phyloP scores from a whole-genome alignment of 2,113 vertebrate genomes.

The Cyprinodon variegatus region DNA sequence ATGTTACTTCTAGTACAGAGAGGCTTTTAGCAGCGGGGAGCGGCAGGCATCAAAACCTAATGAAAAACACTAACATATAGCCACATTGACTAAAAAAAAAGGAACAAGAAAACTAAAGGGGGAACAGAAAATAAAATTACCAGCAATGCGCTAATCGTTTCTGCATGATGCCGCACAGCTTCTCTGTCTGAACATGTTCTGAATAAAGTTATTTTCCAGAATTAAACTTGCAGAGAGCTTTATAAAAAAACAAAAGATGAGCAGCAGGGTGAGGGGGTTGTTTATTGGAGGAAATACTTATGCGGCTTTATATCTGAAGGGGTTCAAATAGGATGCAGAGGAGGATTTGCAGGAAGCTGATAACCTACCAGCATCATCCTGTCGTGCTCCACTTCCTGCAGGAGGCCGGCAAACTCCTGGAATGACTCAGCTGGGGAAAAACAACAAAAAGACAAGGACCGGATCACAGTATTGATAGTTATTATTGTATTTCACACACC shows the following conservation, averaged over 20 bases:
- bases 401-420: slow-evolving; percentile 93
- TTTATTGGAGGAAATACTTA: not conserved
- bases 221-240: not conserved
- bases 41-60: not conserved
- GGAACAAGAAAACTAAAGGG: slow-evolving; percentile 13
- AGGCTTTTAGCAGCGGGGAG: not conserved
- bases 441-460: slow-evolving; percentile 25
- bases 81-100: slow-evolving; percentile 9
- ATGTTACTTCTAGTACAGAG: not conserved
- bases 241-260: not conserved
- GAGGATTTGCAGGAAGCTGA: slow-evolving; percentile 49
- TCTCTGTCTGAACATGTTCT: not conserved
- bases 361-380: slow-evolving; percentile 96
- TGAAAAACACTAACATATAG: not conserved
- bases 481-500: not conserved
- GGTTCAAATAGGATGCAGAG: slow-evolving; percentile 14
- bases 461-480: slow-evolving; percentile 6
- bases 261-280: not conserved
- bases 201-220: not conserved
- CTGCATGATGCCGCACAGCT: not conserved
- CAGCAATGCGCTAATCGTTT: not conserved
- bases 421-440: slow-evolving; percentile 89
- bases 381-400: slow-evolving; percentile 94
- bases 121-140: slow-evolving; percentile 29
- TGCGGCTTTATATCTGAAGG: slow-evolving; percentile 10